These are phyloP conservation scores for Sebastes iracundus DNA, from an alignment of 2,797 vertebrate species.

Conservation along the genomic window DNA sequence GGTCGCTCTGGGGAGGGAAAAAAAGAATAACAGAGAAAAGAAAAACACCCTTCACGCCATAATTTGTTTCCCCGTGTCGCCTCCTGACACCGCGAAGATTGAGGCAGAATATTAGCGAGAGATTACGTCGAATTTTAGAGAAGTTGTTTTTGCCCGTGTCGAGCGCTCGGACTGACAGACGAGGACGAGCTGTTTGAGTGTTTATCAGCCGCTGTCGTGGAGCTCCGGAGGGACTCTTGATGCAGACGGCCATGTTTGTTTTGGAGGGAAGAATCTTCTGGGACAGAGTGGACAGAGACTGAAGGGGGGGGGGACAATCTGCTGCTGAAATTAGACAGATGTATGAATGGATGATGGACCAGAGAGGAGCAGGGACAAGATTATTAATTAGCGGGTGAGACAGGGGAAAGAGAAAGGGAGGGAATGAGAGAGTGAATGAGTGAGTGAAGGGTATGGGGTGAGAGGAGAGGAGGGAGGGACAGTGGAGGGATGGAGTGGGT, in stretches of 20 bases:
- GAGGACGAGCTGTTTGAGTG: slow-evolving; percentile 17
- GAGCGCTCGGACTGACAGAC: slow-evolving; percentile 31
- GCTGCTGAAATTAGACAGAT: not conserved
- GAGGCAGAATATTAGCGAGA: slow-evolving; percentile 45
- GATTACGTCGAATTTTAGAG: slow-evolving; percentile 39
- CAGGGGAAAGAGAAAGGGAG: not conserved
- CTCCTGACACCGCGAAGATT: slow-evolving; percentile 47
- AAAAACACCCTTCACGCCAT: slow-evolving; percentile 43
- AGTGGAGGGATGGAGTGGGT: too few species aligned
- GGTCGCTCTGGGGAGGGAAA: not conserved
- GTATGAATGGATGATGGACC: not conserved
- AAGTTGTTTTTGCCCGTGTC: slow-evolving; percentile 35
- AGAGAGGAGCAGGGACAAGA: not conserved
- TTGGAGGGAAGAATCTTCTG: not conserved
- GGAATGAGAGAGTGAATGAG: not conserved
- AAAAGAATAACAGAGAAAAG: not conserved
- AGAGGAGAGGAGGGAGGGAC: not conserved
- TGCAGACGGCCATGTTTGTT: slow-evolving; percentile 7
- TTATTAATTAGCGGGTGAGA: not conserved
- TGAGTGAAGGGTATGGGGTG: not conserved
- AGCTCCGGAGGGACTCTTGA: not conserved
- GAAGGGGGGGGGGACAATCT: not conserved
- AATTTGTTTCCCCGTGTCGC: slow-evolving; percentile 49
- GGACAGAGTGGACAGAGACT: not conserved
- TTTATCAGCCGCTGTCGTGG: slow-evolving; percentile 14